Evolutionary conservation across 2,113 vertebrate genomes (phyloP).

Genomic region (Corythornis cristatus): DNA sequence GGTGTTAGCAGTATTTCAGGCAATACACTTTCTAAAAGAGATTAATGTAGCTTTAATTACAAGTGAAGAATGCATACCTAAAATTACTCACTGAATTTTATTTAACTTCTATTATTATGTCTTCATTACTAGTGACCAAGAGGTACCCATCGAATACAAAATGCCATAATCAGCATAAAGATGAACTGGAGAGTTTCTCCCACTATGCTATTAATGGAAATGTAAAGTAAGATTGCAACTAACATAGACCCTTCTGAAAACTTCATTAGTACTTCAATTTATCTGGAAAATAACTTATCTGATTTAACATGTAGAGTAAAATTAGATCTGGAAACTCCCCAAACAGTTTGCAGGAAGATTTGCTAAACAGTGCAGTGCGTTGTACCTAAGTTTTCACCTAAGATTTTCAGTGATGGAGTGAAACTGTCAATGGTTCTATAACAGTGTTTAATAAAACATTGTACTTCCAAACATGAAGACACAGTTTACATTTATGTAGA

Average conservation of each 20-base stretch:
- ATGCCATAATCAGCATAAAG: constrained; percentile 36
- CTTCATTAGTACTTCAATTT: constrained; percentile 23
- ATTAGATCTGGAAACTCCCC: background rate
- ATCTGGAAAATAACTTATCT: background rate
- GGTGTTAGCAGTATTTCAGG: background rate
- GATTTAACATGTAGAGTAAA: background rate
- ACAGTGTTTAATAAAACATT: background rate
- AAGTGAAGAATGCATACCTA: background rate
- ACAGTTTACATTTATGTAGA: background rate
- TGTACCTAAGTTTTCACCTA: background rate
- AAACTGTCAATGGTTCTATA: background rate
- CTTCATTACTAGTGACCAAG: constrained; percentile 19
- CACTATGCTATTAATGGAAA: background rate
- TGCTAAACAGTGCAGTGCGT: background rate
- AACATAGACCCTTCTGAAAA: background rate
- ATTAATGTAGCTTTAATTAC: constrained; percentile 44
- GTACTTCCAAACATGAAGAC: background rate
- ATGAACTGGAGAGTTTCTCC: constrained; percentile 4
- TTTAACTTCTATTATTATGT: background rate
- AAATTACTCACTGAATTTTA: constrained; percentile 25
- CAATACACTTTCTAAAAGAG: background rate
- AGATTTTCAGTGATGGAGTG: background rate
- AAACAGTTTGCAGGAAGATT: background rate
- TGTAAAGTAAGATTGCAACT: constrained; percentile 5
- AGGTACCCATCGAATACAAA: background rate